Conservation (phyloP, 2,797 vertebrate species). For the Xyrichtys novacula region DNA sequence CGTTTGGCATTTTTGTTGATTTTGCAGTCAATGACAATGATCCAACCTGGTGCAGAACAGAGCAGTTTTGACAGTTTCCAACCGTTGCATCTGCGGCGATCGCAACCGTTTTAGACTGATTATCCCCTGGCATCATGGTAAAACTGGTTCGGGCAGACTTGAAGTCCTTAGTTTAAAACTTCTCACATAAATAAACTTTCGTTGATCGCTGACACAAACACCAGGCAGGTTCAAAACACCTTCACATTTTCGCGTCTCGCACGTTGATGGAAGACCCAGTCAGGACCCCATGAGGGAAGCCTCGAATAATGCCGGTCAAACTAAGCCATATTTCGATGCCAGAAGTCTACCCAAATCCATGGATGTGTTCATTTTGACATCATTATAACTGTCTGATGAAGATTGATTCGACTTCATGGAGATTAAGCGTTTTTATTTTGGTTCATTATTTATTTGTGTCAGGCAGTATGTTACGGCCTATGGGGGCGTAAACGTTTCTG, state of each 20-base stretch:
- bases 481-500: constrained; percentile 4
- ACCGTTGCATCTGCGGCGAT: constrained; percentile 84
- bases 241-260: constrained; percentile 78
- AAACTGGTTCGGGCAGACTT: background rate
- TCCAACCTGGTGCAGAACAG: constrained; percentile 86
- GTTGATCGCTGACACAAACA: background rate
- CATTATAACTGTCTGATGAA: too few species aligned
- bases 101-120: constrained; percentile 81
- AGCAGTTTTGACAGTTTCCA: constrained; percentile 89
- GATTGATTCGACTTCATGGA: too few species aligned
- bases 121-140: constrained; percentile 96
- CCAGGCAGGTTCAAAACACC: constrained; percentile 69
- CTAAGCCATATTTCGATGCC: rapidly evolving
- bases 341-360: rapidly evolving
- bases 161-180: background rate
- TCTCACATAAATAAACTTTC: background rate
- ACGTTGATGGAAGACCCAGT: constrained; percentile 83
- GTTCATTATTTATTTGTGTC: too few species aligned
- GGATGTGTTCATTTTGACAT: rapidly evolving
- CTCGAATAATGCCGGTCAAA: constrained; percentile 47
- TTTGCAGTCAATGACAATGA: too few species aligned
- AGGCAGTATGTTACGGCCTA: constrained; percentile 26
- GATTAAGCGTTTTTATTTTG: too few species aligned
- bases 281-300: constrained; percentile 45
- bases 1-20: too few species aligned